Evolutionary conservation across 2,797 vertebrate genomes (phyloP).

Genomic region (Heteromormyrus szaboi): DNA sequence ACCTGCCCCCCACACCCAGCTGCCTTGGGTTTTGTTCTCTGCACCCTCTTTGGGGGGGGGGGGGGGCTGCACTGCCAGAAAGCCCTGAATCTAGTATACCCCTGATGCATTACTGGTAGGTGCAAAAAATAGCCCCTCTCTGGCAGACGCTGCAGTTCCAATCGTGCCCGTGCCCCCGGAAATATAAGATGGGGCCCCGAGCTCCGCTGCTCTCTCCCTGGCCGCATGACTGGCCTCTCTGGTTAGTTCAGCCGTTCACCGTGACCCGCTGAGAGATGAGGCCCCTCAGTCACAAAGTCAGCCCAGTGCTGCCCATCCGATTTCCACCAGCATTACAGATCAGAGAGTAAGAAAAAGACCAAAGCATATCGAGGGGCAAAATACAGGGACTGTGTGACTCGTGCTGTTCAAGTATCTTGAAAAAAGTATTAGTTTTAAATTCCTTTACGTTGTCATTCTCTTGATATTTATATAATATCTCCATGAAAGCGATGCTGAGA

Average conservation of each 20-base stretch:
- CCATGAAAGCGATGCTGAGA: not conserved
- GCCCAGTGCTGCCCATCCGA: not conserved
- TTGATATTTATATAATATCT: not conserved
- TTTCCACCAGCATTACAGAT: not conserved
- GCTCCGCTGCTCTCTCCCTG: not conserved
- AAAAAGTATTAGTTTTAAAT: not conserved
- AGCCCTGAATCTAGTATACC: not conserved
- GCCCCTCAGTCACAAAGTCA: not conserved
- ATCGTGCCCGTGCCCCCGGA: constrained; percentile 9
- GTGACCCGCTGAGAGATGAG: not conserved
- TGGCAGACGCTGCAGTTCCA: constrained; percentile 12
- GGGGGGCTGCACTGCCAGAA: not conserved
- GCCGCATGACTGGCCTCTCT: not conserved
- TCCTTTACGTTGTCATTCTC: not conserved
- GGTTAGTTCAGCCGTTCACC: not conserved
- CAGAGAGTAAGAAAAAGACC: not conserved
- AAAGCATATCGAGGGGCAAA: not conserved
- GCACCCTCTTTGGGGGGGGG: not conserved
- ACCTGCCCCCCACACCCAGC: not conserved
- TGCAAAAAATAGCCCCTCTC: constrained; percentile 10
- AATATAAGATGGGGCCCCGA: constrained; percentile 7
- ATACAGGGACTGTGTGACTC: not conserved
- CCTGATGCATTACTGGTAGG: not conserved
- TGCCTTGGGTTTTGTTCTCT: not conserved
- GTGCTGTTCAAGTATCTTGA: not conserved